A percentile compares a stretch with the other conserved stretches of the same genome.
phyloP scores from a whole-genome alignment of 2,888 invertebrate species.

The Machimus rusticus region DNA sequence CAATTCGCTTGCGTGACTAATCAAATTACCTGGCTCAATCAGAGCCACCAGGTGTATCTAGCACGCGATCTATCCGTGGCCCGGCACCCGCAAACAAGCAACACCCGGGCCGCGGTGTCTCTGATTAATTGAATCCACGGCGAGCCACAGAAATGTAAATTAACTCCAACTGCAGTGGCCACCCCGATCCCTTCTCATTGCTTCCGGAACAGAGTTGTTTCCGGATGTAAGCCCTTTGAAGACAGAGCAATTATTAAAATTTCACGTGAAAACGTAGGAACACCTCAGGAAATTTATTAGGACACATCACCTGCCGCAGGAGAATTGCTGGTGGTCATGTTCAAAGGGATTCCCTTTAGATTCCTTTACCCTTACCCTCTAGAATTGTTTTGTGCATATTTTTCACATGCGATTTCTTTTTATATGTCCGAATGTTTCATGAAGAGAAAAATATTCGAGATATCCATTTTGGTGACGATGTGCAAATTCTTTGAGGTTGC shows the following conservation, averaged over 20 bases:
- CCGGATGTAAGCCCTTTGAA: conserved; percentile 23
- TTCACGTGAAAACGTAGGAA: not conserved
- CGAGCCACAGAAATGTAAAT: conserved; percentile 29
- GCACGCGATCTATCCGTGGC: not conserved
- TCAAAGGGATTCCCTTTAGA: not conserved
- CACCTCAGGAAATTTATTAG: not conserved
- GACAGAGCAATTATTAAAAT: conserved; percentile 20
- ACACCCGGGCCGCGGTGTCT: not conserved
- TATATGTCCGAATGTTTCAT: not conserved
- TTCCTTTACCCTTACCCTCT: not conserved
- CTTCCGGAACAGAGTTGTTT: conserved; percentile 5
- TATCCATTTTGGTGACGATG: too few species aligned
- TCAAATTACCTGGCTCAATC: conserved; percentile 15
- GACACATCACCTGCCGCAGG: not conserved
- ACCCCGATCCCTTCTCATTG: not conserved
- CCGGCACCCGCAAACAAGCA: not conserved
- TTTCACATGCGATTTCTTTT: not conserved
- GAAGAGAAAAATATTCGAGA: not conserved
- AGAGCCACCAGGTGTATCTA: not conserved
- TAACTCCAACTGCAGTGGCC: not conserved
- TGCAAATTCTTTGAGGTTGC: too few species aligned
- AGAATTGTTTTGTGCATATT: not conserved
- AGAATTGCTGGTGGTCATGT: not conserved
- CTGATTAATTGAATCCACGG: conserved; percentile 23
- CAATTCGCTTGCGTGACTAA: conserved; percentile 21